Evolutionary conservation across 2,113 vertebrate species (phyloP).

Genomic region (Bubalus kerabau): DNA sequence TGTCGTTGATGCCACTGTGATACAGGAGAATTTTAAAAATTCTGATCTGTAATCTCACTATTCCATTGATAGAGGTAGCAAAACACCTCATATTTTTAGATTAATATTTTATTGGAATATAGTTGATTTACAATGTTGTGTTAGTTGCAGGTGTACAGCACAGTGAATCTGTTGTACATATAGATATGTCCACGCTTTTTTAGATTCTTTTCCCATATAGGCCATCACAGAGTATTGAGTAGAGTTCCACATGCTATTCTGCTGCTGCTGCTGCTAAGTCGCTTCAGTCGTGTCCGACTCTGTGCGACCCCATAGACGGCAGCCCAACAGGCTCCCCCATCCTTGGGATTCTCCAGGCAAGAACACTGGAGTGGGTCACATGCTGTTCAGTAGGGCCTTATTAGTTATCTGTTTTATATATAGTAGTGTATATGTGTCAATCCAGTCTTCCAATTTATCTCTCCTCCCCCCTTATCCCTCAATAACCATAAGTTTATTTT

Average conservation of each 20-base stretch:
- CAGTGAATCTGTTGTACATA: background rate
- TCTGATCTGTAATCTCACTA: background rate
- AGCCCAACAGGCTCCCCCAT: too few species aligned
- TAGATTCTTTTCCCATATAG: background rate
- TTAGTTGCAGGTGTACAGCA: background rate
- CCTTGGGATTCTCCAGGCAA: too few species aligned
- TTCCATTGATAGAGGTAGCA: background rate
- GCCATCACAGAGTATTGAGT: background rate
- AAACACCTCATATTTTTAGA: background rate
- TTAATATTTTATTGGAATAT: background rate
- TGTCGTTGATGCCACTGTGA: background rate
- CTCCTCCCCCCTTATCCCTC: background rate
- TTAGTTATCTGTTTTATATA: background rate
- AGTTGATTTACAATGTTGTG: background rate
- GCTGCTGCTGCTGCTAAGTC: too few species aligned
- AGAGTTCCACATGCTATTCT: background rate
- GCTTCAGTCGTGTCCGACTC: too few species aligned
- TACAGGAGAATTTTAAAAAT: background rate
- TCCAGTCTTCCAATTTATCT: background rate
- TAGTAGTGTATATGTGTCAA: background rate
- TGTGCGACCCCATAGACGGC: too few species aligned
- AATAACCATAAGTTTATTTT: background rate
- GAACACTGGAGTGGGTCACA: too few species aligned
- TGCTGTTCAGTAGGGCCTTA: background rate
- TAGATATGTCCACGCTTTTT: background rate